These are phyloP conservation scores for Ctenopoma kingsleyae DNA, from an alignment of 2,797 vertebrate species.

Conservation along the genomic window DNA sequence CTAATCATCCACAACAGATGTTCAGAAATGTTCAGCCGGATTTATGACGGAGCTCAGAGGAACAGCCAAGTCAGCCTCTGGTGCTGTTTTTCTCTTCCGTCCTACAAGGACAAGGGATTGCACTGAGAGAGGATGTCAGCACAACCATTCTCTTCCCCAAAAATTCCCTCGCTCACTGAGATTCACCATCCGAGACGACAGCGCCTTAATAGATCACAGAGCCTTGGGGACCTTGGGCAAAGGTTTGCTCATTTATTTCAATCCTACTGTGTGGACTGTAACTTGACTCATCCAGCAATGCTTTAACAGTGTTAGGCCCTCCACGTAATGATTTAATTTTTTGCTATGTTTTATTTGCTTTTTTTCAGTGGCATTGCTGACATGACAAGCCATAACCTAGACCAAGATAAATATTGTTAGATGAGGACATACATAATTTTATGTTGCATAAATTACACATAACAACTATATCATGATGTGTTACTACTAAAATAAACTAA, in stretches of 20 bases:
- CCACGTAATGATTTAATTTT: constrained; percentile 44
- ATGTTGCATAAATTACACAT: constrained; percentile 26
- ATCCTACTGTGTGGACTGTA: constrained; percentile 73
- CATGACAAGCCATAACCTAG: constrained; percentile 31
- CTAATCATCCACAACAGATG: constrained; percentile 87
- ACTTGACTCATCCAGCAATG: constrained; percentile 61
- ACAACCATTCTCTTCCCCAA: constrained; percentile 64
- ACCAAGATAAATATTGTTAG: constrained; percentile 33
- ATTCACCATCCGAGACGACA: constrained; percentile 70
- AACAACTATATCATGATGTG: constrained; percentile 20
- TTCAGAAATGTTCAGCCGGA: constrained; percentile 85
- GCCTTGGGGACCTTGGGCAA: constrained; percentile 72
- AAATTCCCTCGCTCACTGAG: constrained; percentile 66
- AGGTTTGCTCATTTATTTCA: constrained; percentile 79
- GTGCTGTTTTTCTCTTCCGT: constrained; percentile 77
- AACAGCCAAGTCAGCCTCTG: constrained; percentile 85
- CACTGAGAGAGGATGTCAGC: constrained; percentile 77
- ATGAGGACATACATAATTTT: constrained; percentile 18
- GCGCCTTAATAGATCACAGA: constrained; percentile 77
- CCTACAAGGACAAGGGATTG: constrained; percentile 82
- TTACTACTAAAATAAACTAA: constrained; percentile 20
- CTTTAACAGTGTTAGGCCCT: constrained; percentile 46
- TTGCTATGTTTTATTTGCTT: neutral
- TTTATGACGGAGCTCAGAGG: constrained; percentile 84
- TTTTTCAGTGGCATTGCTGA: constrained; percentile 51